Evolutionary conservation across 2,797 vertebrate species (phyloP), one percentile per base, ranked within the genome.

Genomic region (Ceyx erithaca): DNA sequence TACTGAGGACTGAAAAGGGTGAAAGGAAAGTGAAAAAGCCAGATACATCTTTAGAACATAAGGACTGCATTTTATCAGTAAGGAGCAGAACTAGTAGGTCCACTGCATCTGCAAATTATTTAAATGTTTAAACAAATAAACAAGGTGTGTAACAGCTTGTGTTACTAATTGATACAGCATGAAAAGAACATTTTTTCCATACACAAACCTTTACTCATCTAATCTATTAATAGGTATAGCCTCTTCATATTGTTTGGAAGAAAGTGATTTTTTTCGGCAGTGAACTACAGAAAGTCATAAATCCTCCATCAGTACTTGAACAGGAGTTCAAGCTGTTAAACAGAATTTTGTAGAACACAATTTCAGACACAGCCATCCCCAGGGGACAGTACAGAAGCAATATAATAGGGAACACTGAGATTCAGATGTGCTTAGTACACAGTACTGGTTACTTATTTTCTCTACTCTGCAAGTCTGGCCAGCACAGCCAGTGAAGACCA

Each of bases 391-490:
- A 46, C 7, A 68, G 54, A 72, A 40, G 52, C 25, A 19, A 62
- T 33, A 26, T 5, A 41, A 25, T 0, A 69, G 66, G 59, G 46
- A 40, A 49, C 2, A 5, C 26, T 21, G 43, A 58, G 46, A 43
- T 22, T 20, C 46, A 80, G 79, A 21, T 5, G 35, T 0, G 3
- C 33, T 79, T 10, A 57, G 59, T 72, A 69, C 37, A 26, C 8
- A 57, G 21, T 5, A 52, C 3, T 1, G 4, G 21, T 28, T 14
- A 6, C 20, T 61, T 37, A 23, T 19, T 49, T 57, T 15, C 49
- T 31, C 30, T 75, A 30, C 51, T 43, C 51, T 40, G 28, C 0
- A 1, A 80, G 37, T 33, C 40, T 1, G 0, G 31, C 31, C 68
- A 66, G 37, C 30, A n/a, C 6, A 5, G 30, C 9, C 1, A 2